phyloP scores from a whole-genome alignment of 2,888 invertebrate species.

The Ischnus inquisitorius region DNA sequence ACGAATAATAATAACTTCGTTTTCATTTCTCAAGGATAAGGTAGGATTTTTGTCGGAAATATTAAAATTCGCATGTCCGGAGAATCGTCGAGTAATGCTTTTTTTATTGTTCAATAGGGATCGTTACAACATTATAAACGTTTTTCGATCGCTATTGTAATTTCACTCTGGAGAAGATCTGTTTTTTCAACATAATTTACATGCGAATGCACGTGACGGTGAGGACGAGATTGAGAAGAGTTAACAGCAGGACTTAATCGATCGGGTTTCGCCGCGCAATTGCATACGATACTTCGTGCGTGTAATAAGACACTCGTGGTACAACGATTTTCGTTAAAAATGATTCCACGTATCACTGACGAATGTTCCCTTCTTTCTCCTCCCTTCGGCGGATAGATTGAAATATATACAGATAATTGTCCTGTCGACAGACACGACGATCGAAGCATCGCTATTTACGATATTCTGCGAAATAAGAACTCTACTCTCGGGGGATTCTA shows the following conservation, averaged over 20 bases:
- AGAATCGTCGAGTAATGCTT: neutral
- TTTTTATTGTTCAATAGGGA: neutral
- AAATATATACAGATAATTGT: neutral
- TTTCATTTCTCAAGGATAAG: too few relatives aligned
- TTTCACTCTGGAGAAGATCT: neutral
- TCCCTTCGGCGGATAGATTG: neutral
- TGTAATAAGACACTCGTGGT: constrained; percentile 10
- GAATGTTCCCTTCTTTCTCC: neutral
- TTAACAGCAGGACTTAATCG: neutral
- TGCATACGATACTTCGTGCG: neutral
- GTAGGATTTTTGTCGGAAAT: neutral
- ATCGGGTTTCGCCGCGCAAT: neutral
- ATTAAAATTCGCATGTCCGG: neutral
- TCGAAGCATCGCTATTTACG: too few relatives aligned
- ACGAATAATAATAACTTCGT: too few relatives aligned
- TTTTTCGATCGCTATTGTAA: neutral
- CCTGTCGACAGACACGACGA: too few relatives aligned
- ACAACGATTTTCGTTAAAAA: neutral
- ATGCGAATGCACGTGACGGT: neutral
- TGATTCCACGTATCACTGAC: neutral
- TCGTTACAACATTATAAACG: neutral
- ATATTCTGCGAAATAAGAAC: constrained; percentile 25
- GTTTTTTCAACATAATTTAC: neutral
- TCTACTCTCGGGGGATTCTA: neutral
- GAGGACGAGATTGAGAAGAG: neutral